Percentiles rank a stretch among this genome's conserved stretches.
Conservation (phyloP, 2,888 invertebrate genomes). For the Asteroscopus sphinx region DNA sequence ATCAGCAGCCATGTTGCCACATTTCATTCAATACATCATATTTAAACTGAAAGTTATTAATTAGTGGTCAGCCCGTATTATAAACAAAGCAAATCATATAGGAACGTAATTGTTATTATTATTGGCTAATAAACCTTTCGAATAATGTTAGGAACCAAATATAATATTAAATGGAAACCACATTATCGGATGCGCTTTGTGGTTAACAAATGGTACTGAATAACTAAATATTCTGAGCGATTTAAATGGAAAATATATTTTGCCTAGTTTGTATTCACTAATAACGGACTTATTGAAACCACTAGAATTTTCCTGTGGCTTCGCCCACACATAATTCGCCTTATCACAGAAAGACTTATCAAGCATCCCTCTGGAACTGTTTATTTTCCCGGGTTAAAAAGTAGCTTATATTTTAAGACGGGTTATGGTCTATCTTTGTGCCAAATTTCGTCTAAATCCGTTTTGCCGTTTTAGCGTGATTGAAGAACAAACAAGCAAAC, state of each 20-base stretch:
- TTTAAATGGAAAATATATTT: conserved; percentile 5
- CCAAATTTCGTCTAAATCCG: too few species aligned
- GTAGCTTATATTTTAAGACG: too few species aligned
- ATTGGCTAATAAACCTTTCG: conserved; percentile 17
- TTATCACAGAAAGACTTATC: too few species aligned
- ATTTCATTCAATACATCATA: conserved; percentile 28
- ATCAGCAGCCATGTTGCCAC: not conserved
- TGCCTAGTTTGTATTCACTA: not conserved
- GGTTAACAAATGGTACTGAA: conserved; percentile 23
- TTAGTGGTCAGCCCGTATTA: not conserved
- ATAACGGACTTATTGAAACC: too few species aligned
- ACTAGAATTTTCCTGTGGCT: too few species aligned
- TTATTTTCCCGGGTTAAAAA: too few species aligned
- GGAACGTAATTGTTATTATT: conserved; percentile 32
- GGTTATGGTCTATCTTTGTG: too few species aligned
- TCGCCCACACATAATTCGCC: too few species aligned
- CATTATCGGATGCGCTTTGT: conserved; percentile 18
- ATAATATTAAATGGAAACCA: conserved; percentile 16
- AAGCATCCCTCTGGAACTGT: too few species aligned
- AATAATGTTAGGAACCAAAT: conserved; percentile 39
- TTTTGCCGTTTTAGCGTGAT: too few species aligned
- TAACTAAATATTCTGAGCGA: conserved; percentile 12
- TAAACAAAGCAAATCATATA: conserved; percentile 9
- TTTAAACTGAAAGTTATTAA: conserved; percentile 25
- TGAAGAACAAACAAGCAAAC: too few species aligned